Conservation (phyloP, 2,113 vertebrate species). For the Nerophis ophidion region DNA sequence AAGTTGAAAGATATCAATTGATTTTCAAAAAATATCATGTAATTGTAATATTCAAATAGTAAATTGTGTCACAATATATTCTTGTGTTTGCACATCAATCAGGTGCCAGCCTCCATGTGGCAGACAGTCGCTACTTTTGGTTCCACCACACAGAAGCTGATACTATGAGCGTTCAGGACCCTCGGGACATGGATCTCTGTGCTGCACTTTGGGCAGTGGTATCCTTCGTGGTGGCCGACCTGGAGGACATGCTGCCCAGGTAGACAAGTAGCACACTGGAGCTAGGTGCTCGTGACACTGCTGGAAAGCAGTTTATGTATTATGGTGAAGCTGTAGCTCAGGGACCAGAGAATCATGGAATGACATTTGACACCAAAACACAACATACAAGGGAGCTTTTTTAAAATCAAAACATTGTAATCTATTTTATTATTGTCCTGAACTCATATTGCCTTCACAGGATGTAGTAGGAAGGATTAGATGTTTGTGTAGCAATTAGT, state of each 20-base stretch:
- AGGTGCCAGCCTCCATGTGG: conserved; percentile 85
- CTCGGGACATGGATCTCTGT: conserved; percentile 86
- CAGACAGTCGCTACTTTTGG: conserved; percentile 82
- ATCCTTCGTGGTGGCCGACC: conserved; percentile 85
- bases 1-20: conserved; percentile 4
- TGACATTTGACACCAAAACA: no score
- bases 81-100: neutral
- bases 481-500: no score
- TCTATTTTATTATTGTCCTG: no score
- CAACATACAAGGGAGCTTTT: no score
- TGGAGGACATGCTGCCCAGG: conserved; percentile 88
- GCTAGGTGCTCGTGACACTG: neutral
- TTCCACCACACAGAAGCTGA: conserved; percentile 92
- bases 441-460: no score
- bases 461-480: no score
- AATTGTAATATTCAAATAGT: no score
- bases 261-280: conserved; percentile 31
- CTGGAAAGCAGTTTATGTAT: neutral
- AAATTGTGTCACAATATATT: no score
- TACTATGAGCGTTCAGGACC: conserved; percentile 84
- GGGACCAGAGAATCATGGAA: no score
- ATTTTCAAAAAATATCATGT: neutral
- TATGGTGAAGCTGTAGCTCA: neutral
- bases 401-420: no score
- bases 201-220: conserved; percentile 90